Percentiles rank a stretch among this genome's conserved stretches.
Conservation (phyloP, 2,113 vertebrate genomes). For the Notechis scutatus region DNA sequence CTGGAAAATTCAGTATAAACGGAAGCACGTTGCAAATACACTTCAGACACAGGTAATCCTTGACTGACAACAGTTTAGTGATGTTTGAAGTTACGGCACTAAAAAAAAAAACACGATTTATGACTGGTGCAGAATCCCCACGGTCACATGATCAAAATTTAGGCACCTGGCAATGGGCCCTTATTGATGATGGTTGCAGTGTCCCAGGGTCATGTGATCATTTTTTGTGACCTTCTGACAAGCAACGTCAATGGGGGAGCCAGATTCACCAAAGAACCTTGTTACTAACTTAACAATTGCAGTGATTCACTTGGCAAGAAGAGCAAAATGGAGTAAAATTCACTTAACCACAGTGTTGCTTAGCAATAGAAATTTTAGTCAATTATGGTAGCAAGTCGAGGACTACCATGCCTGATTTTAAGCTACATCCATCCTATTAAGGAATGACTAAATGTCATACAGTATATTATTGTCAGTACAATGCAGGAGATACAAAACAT, state of each 20-base stretch:
- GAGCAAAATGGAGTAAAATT: not conserved
- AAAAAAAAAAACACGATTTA: not conserved
- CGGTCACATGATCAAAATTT: not conserved
- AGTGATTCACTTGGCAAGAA: not conserved
- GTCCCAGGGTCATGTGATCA: not conserved
- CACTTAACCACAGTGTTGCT: not conserved
- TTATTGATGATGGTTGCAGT: not conserved
- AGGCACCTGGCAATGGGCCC: not conserved
- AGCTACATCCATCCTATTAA: not conserved
- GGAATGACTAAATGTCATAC: not conserved
- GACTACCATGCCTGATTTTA: not conserved
- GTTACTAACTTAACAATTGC: not conserved
- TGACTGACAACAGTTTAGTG: not conserved
- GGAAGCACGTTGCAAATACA: not conserved
- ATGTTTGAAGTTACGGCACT: not conserved
- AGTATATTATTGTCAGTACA: not conserved
- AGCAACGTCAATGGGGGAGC: not conserved
- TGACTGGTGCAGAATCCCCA: not conserved
- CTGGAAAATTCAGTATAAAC: not conserved
- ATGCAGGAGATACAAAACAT: not conserved
- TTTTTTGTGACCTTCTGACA: not conserved
- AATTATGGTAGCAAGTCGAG: not conserved
- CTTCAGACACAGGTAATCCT: not conserved
- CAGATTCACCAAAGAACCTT: not conserved
- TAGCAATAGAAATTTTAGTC: not conserved